Evolutionary conservation across 2,113 vertebrate genomes (phyloP).

Genomic region (Campylomormyrus tamandua): DNA sequence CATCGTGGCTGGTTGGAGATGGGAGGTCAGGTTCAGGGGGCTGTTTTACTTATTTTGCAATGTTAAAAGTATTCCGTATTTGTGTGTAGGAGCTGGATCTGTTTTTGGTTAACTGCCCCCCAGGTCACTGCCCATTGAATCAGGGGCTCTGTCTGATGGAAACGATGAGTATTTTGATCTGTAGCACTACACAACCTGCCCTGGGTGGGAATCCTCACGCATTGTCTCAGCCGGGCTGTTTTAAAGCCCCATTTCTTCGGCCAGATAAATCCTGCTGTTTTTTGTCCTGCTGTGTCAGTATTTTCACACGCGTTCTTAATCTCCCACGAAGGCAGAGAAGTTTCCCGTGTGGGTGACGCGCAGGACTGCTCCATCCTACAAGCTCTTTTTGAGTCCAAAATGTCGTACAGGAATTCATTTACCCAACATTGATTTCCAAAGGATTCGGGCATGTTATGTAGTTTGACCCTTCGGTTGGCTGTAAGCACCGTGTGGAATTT

Average conservation of each 20-base stretch:
- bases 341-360: neutral
- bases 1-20: neutral
- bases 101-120: neutral
- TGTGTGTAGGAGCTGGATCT: neutral
- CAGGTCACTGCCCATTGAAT: neutral
- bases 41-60: neutral
- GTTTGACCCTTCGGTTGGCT: neutral
- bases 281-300: neutral
- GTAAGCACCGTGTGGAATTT: neutral
- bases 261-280: neutral
- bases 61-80: neutral
- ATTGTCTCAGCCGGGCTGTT: neutral
- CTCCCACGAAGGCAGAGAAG: neutral
- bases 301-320: neutral
- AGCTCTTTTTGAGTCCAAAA: neutral
- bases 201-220: neutral
- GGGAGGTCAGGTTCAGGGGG: neutral
- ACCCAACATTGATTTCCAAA: neutral
- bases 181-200: neutral
- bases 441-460: neutral
- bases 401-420: neutral
- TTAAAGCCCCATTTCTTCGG: neutral
- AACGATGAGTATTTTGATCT: neutral
- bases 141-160: neutral
- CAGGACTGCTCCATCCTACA: neutral